Conservation (phyloP, 2,113 vertebrate species). For the Psilopsiagon aymara region DNA sequence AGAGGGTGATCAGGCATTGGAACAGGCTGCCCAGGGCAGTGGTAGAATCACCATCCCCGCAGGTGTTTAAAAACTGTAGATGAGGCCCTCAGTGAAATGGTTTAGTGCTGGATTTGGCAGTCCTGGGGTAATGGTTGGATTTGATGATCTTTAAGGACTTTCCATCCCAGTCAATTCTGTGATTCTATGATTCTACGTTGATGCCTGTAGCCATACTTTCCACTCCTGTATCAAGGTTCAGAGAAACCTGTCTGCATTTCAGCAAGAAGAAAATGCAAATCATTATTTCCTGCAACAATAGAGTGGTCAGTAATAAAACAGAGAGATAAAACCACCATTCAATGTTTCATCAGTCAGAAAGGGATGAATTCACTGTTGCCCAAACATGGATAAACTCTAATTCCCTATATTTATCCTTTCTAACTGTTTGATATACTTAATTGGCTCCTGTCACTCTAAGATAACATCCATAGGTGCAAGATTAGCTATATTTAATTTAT, state of each 20-base stretch:
- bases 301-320: not conserved
- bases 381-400: not conserved
- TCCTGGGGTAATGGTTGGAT: not conserved
- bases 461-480: not conserved
- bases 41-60: not conserved
- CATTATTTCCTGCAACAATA: not conserved
- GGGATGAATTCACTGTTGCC: not conserved
- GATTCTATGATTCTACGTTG: not conserved
- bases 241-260: not conserved
- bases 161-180: not conserved
- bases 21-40: not conserved
- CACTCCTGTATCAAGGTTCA: not conserved
- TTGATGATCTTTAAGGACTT: not conserved
- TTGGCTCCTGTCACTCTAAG: not conserved
- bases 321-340: not conserved
- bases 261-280: not conserved
- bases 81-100: not conserved
- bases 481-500: not conserved
- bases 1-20: accelerated
- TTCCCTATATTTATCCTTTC: not conserved
- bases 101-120: not conserved
- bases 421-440: not conserved
- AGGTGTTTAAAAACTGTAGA: not conserved
- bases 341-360: not conserved
- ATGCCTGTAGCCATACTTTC: not conserved